Evolutionary conservation across 2,888 invertebrate genomes (phyloP), one percentile per base, ranked within the genome.

Genomic region (Eupithecia tripunctaria): DNA sequence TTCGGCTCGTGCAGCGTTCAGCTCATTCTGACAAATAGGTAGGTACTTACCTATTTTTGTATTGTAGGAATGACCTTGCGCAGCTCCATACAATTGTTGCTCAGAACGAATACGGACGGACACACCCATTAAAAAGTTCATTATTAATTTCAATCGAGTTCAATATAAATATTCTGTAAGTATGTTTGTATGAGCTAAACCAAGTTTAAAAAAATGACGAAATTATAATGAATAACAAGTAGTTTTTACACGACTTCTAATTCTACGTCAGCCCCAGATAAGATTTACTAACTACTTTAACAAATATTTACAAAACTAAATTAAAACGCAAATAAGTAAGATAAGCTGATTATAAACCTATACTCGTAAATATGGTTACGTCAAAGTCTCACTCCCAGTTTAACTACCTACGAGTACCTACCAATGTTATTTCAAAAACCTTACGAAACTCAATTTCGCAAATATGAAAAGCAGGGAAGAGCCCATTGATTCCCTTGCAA

Each of bases 401-500:
- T 0, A 51, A 51, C 8, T 51, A 21, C 21, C 21, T 32, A 47
- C 21, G n/a, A n/a, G n/a, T n/a, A n/a, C n/a, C n/a, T n/a, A n/a
- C n/a, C n/a, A n/a, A n/a, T n/a, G 51, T 63, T 25, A 32, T 51
- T 63, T n/a, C 4, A 38, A 43, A 47, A 68, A 32, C 68, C 32
- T 65, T 36, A 41, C 14, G 38, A 38, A 25, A 62, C 51, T 56
- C 56, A 32, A 32, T 38, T 51, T 51, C 67, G 59, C 71, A 65
- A 70, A 68, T 65, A 64, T 71, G 65, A 64, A 38, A 47, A 65
- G 38, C 62, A 68, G 36, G 38, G 60, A 72, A 68, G 27, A 62
- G 6, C 65, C 59, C 47, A 88, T 89, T 86, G 87, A 87, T 88
- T 88, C 83, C 78, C 79, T 80, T 81, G 78, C 80, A 79, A 80